Evolutionary conservation across 2,113 vertebrate species (phyloP), one percentile per base, ranked within the genome.

Genomic region (Vulpes vulpes): DNA sequence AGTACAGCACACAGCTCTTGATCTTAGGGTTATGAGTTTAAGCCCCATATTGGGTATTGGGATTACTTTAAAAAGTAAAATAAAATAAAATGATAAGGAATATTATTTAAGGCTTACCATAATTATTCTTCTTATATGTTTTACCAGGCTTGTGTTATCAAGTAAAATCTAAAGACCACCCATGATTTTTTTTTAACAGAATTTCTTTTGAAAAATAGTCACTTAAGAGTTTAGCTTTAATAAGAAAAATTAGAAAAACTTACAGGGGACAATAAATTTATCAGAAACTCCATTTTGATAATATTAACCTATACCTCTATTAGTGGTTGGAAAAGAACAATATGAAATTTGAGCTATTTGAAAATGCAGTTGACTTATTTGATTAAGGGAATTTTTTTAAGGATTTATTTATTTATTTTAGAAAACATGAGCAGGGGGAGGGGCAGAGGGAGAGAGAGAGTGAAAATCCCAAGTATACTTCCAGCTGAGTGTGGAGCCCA

Each of bases 61-160:
- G 43, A 43, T 43, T 43, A 43, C 6, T 43, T 43, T 43, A 43
- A 43, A 43, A 43, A 43, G 43, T 6, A 43, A 43, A 43, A 43
- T 43, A 43, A 43, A 43, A 43, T 43, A 82, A 96, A 74, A 65
- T 14, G 49, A 38, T 94, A 96, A 65, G 82, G 53, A 73, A 59
- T 82, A 0, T 0, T 89, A 53, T 53, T 96, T 94, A 80, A 96
- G 76, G 53, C 76, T 80, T 6, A 91, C 1, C 83, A 62, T 97
- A 87, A 57, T 80, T 95, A 87, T 43, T 38, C 53, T 86, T 90
- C 78, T 97, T 87, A 71, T 30, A 32, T 79, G 1, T 27, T 95
- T 89, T 80, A 43, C 9, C 23, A 73, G 22, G 7, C 35, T 4
- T 51, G 19, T 25, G 4, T 71, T 73, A 32, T 55, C 14, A 49